Conservation (phyloP, 2,888 invertebrate species). For the Galerucella pusilla region DNA sequence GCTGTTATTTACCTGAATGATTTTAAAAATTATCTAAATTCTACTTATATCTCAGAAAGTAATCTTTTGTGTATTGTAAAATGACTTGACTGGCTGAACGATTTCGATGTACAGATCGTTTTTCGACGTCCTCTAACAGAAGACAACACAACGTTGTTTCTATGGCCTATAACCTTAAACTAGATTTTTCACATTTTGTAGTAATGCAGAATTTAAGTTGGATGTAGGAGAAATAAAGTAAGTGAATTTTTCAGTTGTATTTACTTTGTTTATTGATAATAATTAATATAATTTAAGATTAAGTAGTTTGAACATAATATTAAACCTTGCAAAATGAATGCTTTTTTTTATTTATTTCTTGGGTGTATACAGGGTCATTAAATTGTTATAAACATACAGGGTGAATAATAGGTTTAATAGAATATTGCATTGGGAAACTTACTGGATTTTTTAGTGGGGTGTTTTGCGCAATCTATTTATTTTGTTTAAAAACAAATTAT, state of each 20-base stretch:
- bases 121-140: neutral
- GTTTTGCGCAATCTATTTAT: too few species aligned
- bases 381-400: neutral
- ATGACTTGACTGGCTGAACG: slow-evolving; percentile 2
- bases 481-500: too few species aligned
- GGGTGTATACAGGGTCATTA: neutral
- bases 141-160: neutral
- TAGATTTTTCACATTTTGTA: neutral
- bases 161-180: slow-evolving; percentile 1
- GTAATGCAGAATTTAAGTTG: neutral
- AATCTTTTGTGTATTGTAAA: neutral
- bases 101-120: slow-evolving; percentile 4
- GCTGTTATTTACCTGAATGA: too few species aligned
- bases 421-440: too few species aligned
- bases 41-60: neutral
- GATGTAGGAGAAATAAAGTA: neutral
- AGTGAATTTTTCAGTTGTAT: too few species aligned
- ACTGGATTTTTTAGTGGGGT: too few species aligned
- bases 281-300: neutral
- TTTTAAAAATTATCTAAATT: neutral
- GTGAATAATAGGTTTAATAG: neutral
- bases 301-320: neutral
- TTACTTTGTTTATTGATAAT: neutral
- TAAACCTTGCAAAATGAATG: neutral
- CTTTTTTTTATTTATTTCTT: neutral